These are phyloP conservation scores for Atrina japonica DNA, from an alignment of 2,888 invertebrate species.

Conservation along the genomic window DNA sequence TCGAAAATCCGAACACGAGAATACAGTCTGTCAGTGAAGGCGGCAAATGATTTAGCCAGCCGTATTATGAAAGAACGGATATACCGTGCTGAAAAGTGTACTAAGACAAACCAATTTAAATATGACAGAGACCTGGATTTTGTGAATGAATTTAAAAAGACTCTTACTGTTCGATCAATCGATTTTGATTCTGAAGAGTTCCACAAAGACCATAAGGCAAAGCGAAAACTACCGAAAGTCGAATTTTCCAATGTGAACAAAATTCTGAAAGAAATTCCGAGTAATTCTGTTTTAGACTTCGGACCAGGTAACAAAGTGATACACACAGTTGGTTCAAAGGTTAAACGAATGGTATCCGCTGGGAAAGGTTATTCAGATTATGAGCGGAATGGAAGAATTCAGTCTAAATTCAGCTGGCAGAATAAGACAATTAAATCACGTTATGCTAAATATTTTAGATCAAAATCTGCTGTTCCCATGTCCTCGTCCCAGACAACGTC, in stretches of 20 bases:
- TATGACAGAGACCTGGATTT: conserved; percentile 49
- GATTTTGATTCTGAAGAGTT: conserved; percentile 52
- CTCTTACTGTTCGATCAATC: conserved; percentile 50
- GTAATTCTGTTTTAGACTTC: conserved; percentile 32
- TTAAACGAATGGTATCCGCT: neutral
- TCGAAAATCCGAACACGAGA: conserved; percentile 51
- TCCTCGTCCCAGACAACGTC: neutral
- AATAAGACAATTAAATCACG: conserved; percentile 3
- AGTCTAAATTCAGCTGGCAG: neutral
- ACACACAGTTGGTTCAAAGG: neutral
- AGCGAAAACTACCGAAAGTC: neutral
- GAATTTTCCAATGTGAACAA: neutral
- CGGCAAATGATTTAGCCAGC: conserved; percentile 53
- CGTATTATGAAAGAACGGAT: conserved; percentile 42
- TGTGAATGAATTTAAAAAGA: conserved; percentile 45
- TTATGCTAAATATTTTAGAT: conserved; percentile 10
- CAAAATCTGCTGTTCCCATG: conserved; percentile 6
- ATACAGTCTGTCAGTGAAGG: conserved; percentile 49
- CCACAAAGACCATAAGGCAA: conserved; percentile 30
- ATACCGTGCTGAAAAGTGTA: conserved; percentile 38
- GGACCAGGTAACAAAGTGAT: conserved; percentile 32
- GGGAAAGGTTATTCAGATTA: neutral
- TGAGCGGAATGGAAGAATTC: neutral
- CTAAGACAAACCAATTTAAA: conserved; percentile 41
- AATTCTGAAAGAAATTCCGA: conserved; percentile 15